Evolutionary conservation across 2,797 vertebrate species (phyloP).

Genomic region (Danio choprae): DNA sequence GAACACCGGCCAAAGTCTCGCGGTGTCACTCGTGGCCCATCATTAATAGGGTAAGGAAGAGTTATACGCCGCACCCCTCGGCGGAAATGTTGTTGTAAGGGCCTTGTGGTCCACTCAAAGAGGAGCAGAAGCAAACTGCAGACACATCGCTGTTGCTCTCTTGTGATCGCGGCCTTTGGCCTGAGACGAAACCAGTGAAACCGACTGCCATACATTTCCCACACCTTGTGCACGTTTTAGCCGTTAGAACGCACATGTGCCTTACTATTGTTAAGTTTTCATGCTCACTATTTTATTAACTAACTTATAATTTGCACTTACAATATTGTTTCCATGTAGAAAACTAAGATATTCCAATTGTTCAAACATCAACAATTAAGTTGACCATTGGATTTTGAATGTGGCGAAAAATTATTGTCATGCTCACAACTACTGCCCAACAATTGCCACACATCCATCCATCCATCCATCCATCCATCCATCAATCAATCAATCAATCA

Average conservation of each 20-base stretch:
- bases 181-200: conserved; percentile 76
- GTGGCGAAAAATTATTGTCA: too few relatives aligned
- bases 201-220: conserved; percentile 73
- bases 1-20: conserved; percentile 62
- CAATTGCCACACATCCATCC: too few relatives aligned
- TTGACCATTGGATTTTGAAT: too few relatives aligned
- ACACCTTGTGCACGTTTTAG: conserved; percentile 44
- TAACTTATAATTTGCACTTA: not conserved
- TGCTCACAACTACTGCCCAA: too few relatives aligned
- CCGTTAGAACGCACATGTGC: not conserved
- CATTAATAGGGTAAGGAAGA: conserved; percentile 68
- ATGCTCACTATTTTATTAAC: not conserved
- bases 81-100: conserved; percentile 69
- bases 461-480: too few relatives aligned
- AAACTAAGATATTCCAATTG: not conserved
- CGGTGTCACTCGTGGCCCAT: conserved; percentile 67
- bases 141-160: conserved; percentile 68
- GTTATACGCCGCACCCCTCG: conserved; percentile 61
- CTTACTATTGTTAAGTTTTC: not conserved
- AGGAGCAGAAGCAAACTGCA: conserved; percentile 61
- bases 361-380: not conserved
- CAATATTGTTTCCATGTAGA: not conserved
- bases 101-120: conserved; percentile 64
- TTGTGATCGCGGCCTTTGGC: conserved; percentile 70
- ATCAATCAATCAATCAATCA: too few relatives aligned